Percentiles rank a stretch among this genome's conserved stretches.
These are phyloP conservation scores for Acipenser transmontanus DNA, from an alignment of 2,797 vertebrate species.

Conservation along the genomic window DNA sequence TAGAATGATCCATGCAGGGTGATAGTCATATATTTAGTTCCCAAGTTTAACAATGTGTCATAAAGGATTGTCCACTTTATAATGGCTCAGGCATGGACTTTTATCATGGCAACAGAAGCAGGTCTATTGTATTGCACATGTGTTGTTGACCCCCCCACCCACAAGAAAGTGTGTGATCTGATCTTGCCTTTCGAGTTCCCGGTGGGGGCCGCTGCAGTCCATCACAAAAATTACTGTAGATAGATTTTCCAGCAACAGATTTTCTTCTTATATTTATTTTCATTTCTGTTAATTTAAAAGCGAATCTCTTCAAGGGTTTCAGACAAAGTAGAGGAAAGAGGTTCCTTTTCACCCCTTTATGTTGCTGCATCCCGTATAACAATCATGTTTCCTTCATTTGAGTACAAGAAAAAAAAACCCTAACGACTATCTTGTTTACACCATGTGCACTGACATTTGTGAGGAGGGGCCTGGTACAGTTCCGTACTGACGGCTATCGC, in stretches of 20 bases:
- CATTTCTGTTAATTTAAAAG: not conserved
- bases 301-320: not conserved
- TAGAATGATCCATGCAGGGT: not conserved
- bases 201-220: too few relatives aligned
- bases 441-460: conserved; percentile 99
- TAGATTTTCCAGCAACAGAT: too few relatives aligned
- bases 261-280: not conserved
- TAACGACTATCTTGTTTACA: conserved; percentile 50
- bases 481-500: conserved; percentile 86
- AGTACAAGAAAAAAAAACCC: not conserved
- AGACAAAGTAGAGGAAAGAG: not conserved
- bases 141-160: too few relatives aligned
- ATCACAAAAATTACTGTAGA: too few relatives aligned
- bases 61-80: too few relatives aligned
- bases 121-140: too few relatives aligned
- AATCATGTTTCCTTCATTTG: conserved; percentile 9
- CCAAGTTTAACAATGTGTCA: not conserved
- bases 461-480: conserved; percentile 72
- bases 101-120: too few relatives aligned
- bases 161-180: too few relatives aligned
- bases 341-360: not conserved
- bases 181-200: too few relatives aligned
- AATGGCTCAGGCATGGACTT: too few relatives aligned
- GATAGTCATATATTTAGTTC: not conserved
- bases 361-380: not conserved